Evolutionary conservation across 2,888 invertebrate genomes (phyloP), one percentile per base, ranked within the genome.

Genomic region (Odontomyia ornata): DNA sequence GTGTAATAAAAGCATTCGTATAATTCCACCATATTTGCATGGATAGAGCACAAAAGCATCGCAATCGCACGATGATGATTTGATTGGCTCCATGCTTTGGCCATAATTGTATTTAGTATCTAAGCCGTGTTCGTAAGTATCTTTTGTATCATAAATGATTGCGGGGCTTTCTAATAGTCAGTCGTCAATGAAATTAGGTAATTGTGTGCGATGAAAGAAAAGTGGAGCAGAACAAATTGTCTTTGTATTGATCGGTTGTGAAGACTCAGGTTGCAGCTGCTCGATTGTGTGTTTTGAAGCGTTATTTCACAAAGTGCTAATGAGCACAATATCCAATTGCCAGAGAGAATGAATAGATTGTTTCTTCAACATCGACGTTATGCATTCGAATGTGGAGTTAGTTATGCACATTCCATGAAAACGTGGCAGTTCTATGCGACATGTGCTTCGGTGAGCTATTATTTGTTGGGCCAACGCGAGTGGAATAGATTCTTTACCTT

Each of bases 161-260:
- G 52, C 52, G 2, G 13, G 13, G 52, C 52, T 52, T 15, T 52
- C 52, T 52, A 9, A 43, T 7, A 43, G 5, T 4, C 52, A 60
- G 36, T 36, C 36, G 36, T 23, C 23, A 25, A 25, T 60, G 25
- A 60, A 60, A 60, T 60, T 23, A 60, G 25, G 25, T 60, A 21
- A 60, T 60, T 60, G 57, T 60, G 21, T 18, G 25, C 57, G 11
- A 60, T 60, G 57, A 25, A 60, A 60, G 18, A 23, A 60, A 60
- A 60, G 57, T 60, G 25, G 57, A 60, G 23, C 23, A 60, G 2
- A 21, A 23, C 11, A 21, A 60, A 60, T 9, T 23, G 18, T 25
- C 4, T 60, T 23, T 21, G 18, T 25, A 60, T 60, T 60, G 57
- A 52, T 52, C 13, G 18, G n/a, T 52, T 52, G 52, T 4, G 3